These are phyloP conservation scores for Oedothorax gibbosus DNA, from an alignment of 1,140 invertebrate genomes.

Conservation along the genomic window DNA sequence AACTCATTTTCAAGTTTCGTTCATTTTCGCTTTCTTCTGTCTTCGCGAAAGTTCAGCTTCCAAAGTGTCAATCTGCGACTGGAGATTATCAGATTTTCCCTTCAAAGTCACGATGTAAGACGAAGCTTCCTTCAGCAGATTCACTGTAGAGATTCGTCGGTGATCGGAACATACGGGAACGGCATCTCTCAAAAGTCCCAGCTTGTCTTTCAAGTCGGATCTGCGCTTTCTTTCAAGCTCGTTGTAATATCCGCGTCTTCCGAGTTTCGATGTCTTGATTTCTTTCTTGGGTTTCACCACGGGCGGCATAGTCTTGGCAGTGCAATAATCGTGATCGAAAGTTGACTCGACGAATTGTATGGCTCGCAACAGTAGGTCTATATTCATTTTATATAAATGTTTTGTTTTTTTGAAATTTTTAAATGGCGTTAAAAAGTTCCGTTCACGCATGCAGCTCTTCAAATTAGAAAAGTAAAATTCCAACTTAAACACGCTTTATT, in stretches of 20 bases:
- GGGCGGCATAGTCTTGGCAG: neutral
- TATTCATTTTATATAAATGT: constrained; percentile 18
- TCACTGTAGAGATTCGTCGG: constrained; percentile 36
- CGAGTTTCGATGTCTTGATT: neutral
- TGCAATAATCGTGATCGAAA: constrained; percentile 44
- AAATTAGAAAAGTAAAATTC: neutral
- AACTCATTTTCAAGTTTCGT: neutral
- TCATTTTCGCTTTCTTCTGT: neutral
- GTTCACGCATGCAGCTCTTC: neutral
- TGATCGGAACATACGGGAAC: neutral
- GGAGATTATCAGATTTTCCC: neutral
- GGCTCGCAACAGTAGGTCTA: constrained; percentile 37
- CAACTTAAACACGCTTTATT: neutral
- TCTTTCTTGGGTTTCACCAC: neutral
- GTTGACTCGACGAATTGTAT: constrained; percentile 35
- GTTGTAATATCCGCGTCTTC: constrained; percentile 44
- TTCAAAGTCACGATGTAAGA: constrained; percentile 23
- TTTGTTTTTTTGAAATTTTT: too few relatives aligned
- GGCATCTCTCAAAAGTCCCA: constrained; percentile 22
- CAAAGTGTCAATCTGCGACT: constrained; percentile 13
- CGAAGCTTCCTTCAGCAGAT: constrained; percentile 42
- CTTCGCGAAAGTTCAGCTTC: neutral
- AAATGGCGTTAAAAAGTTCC: too few relatives aligned
- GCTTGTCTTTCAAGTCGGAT: constrained; percentile 35
- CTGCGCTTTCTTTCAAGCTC: constrained; percentile 41